Base-by-base conservation (phyloP, 2,797 vertebrate genomes). In the Sebastes baramenuke region DNA sequence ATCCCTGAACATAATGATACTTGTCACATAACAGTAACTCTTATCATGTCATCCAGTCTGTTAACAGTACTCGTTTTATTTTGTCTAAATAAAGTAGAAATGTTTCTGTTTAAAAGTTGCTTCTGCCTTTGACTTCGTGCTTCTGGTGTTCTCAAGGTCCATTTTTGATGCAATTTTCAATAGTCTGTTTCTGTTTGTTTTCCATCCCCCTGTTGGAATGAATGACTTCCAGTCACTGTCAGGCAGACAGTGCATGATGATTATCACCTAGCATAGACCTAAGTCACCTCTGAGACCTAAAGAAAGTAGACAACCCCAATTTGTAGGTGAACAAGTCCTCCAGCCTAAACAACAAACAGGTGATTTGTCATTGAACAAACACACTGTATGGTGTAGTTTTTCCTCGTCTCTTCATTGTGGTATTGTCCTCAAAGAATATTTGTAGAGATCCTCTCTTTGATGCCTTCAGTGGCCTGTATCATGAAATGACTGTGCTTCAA, bases 401-500 rank as follows among this genome's bases (percentile, higher is more conserved):
- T 54, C 22, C 22, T 59, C 61, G n/a, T 34, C 56, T 78, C 12
- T 60, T 52, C 54, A 64, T 69, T 30, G 18, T 70, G 24, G 59
- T 65, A 16, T 71, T 67, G 52, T 84, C 54, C 32, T 56, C 12
- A 14, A 38, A 49, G 12, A 56, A 74, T 54, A 75, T 52, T 68
- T 68, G n/a, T 24, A 64, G 27, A 69, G 12, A 70, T 54, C 34
- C 4, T 22, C 6, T 60, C n/a, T 80, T 36, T 55, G 27, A 46
- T 64, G n/a, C 32, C 90, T 78, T 81, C 90, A 14, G 16, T 62
- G 8, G 20, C 49, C 32, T 24, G 8, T 9, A 22, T 32, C 16
- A 61, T 71, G n/a, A 71, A 59, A 66, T 38, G 1, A 93, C 94
- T 95, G 94, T 91, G 93, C 95, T 94, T 81, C 38, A 42, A 18